These are phyloP conservation scores for Triplophysa siluroides DNA, from an alignment of 2,113 vertebrate genomes.

Conservation along the genomic window DNA sequence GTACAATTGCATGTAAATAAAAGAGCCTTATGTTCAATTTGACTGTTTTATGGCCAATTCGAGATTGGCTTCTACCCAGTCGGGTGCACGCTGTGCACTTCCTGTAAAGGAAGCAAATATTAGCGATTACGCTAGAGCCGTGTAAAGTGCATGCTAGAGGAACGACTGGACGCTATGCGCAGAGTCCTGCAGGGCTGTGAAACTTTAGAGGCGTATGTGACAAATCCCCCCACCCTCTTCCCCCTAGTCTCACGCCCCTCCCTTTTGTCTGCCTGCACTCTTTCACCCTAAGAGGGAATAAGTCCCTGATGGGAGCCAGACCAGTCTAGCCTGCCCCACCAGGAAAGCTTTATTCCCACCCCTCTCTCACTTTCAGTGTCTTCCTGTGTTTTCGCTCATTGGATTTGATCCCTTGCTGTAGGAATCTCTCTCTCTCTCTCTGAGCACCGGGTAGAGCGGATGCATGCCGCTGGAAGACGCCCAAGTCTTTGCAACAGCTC, in stretches of 20 bases:
- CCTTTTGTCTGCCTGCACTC: conserved; percentile 28
- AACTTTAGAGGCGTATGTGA: conserved; percentile 53
- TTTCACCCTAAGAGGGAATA: conserved; percentile 50
- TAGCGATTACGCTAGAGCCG: too few relatives aligned
- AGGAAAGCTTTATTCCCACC: conserved; percentile 74
- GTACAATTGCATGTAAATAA: not conserved
- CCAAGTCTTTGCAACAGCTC: conserved; percentile 75
- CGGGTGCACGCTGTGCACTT: too few relatives aligned
- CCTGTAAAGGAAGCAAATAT: too few relatives aligned
- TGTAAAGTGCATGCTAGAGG: too few relatives aligned
- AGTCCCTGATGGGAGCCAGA: conserved; percentile 51
- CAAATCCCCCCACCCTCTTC: conserved; percentile 33
- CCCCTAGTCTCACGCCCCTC: conserved; percentile 10
- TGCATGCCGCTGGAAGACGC: conserved; percentile 79
- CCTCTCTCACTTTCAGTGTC: conserved; percentile 63
- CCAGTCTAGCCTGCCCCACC: conserved; percentile 64
- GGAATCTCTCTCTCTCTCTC: not conserved
- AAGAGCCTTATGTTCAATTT: not conserved
- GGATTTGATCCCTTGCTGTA: not conserved
- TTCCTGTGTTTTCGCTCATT: conserved; percentile 4
- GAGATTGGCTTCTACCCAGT: too few relatives aligned
- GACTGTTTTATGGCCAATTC: too few relatives aligned
- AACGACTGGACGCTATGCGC: not conserved
- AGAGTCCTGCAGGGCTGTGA: conserved; percentile 49
- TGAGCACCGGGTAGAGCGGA: conserved; percentile 77